These are phyloP conservation scores for Arctia plantaginis DNA, from an alignment of 2,888 invertebrate species.

Conservation along the genomic window DNA sequence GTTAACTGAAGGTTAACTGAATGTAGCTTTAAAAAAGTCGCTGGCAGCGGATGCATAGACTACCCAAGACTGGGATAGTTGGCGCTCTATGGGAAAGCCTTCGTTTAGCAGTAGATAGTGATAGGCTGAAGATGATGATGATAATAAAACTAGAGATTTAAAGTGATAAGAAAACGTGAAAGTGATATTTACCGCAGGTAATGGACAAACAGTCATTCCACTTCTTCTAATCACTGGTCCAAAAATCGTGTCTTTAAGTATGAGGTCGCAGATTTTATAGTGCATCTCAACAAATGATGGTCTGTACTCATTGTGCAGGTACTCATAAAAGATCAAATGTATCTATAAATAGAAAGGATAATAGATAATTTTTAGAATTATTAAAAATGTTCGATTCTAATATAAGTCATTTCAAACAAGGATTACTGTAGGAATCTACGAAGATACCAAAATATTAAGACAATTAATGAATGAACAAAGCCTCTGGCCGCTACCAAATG, in stretches of 20 bases:
- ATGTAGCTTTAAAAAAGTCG: too few species aligned
- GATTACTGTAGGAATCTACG: too few species aligned
- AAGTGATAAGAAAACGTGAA: neutral
- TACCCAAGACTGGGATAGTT: too few species aligned
- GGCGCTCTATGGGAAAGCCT: too few species aligned
- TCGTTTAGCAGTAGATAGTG: too few species aligned
- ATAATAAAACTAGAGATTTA: neutral
- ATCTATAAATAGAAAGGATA: constrained; percentile 32
- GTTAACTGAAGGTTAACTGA: neutral
- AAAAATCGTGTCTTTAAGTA: constrained; percentile 44
- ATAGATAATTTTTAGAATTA: neutral
- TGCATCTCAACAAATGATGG: constrained; percentile 56
- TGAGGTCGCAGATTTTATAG: constrained; percentile 53
- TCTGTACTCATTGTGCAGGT: constrained; percentile 55
- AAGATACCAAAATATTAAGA: too few species aligned
- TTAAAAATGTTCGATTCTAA: neutral
- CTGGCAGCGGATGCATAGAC: neutral
- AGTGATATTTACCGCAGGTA: constrained; percentile 26
- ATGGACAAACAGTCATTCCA: constrained; percentile 30
- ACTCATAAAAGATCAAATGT: constrained; percentile 49
- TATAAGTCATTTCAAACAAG: too few species aligned
- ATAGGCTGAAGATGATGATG: too few species aligned
- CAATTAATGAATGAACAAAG: too few species aligned
- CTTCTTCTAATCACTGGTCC: constrained; percentile 28
- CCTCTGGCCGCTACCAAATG: too few species aligned